Evolutionary conservation across 1,140 invertebrate genomes (phyloP).

Genomic region (Solen grandis): DNA sequence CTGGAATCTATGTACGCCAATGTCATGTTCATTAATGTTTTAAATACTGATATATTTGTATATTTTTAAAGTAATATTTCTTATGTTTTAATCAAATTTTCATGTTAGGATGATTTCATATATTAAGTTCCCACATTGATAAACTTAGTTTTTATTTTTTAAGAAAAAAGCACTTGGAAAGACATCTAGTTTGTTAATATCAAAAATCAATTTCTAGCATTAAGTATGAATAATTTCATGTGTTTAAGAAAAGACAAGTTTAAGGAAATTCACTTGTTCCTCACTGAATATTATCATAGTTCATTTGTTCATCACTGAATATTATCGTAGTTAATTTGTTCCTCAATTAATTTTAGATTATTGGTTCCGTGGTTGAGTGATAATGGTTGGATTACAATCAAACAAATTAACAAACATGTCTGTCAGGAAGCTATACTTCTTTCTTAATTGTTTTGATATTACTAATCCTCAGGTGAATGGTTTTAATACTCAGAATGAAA

Average conservation of each 20-base stretch:
- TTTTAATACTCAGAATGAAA: slow-evolving; percentile 81
- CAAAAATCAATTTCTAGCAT: no score
- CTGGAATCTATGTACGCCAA: neutral
- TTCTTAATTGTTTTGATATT: neutral
- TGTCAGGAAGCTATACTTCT: no score
- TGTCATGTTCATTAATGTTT: neutral
- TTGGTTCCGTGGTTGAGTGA: neutral
- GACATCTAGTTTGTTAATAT: no score
- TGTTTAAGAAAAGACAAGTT: no score
- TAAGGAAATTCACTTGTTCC: no score
- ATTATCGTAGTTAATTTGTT: neutral
- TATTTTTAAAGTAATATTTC: no score
- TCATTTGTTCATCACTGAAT: no score
- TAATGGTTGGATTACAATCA: neutral
- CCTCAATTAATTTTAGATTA: neutral
- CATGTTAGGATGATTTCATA: neutral
- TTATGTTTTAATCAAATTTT: neutral
- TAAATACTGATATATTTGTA: no score
- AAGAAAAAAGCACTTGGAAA: neutral
- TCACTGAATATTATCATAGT: no score
- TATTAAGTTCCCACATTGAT: neutral
- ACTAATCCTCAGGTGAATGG: slow-evolving; percentile 79
- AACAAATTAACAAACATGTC: neutral
- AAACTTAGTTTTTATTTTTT: neutral
- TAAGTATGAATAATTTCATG: no score